Evolutionary conservation across 1,140 invertebrate genomes (phyloP).

Genomic region (Papilio polyxenes): DNA sequence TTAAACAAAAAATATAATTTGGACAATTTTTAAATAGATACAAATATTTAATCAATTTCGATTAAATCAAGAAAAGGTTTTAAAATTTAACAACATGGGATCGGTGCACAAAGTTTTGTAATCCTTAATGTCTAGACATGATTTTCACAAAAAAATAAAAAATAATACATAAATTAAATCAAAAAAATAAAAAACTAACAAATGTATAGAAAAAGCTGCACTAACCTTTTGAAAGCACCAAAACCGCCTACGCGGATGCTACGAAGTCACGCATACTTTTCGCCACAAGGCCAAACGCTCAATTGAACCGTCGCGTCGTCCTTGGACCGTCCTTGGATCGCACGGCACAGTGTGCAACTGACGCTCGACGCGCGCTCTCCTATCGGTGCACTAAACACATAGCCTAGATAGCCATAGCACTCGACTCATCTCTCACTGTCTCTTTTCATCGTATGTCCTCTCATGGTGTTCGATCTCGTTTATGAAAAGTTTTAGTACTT

Average conservation of each 20-base stretch:
- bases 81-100: too few species aligned
- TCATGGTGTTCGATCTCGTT: not conserved
- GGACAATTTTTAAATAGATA: too few species aligned
- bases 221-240: not conserved
- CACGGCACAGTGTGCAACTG: not conserved
- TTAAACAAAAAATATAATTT: too few species aligned
- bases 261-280: too few species aligned
- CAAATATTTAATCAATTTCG: too few species aligned
- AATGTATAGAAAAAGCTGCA: too few species aligned
- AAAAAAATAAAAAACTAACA: too few species aligned
- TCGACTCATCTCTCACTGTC: not conserved
- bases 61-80: too few species aligned
- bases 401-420: not conserved
- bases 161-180: too few species aligned
- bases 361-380: not conserved
- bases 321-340: constrained; percentile 1
- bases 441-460: not conserved
- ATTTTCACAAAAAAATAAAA: too few species aligned
- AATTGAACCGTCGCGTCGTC: not conserved
- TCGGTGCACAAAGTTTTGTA: too few species aligned
- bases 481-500: not conserved
- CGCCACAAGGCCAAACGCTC: not conserved
- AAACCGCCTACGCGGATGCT: not conserved
- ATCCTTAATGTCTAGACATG: too few species aligned
- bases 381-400: not conserved